Evolutionary conservation across 2,797 vertebrate genomes (phyloP).

Genomic region (Enteromius argenteus): DNA sequence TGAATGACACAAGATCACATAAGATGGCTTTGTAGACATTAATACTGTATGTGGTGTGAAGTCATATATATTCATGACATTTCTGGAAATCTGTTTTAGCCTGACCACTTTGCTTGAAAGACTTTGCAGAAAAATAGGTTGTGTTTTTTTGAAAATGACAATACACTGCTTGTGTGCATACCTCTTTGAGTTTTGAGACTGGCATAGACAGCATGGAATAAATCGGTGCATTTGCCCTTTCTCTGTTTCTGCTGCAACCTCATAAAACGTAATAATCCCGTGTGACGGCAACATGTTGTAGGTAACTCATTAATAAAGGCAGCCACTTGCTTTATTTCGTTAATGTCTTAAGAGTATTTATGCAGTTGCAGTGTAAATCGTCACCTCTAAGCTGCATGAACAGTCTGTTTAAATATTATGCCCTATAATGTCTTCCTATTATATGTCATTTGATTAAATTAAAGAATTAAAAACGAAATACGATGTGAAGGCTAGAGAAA

Average conservation of each 20-base stretch:
- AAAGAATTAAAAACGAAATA: too few species aligned
- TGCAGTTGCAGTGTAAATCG: too few species aligned
- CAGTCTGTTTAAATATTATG: too few species aligned
- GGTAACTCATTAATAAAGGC: too few species aligned
- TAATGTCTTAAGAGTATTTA: too few species aligned
- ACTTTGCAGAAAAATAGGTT: not conserved
- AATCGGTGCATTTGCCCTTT: not conserved
- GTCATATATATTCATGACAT: not conserved
- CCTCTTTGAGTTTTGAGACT: not conserved
- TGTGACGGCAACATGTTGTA: not conserved
- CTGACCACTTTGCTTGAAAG: not conserved
- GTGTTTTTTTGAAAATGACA: not conserved
- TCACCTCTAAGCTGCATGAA: too few species aligned
- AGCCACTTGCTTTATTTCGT: too few species aligned
- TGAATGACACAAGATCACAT: not conserved
- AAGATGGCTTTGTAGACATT: not conserved
- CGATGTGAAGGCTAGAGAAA: too few species aligned
- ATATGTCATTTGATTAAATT: too few species aligned
- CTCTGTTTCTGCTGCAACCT: not conserved
- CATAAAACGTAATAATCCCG: not conserved
- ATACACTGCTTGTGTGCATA: not conserved
- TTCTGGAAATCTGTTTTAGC: not conserved
- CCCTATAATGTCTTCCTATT: too few species aligned
- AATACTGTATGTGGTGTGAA: not conserved
- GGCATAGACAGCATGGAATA: not conserved